Evolutionary conservation across 1,140 invertebrate genomes (phyloP), one percentile per base, ranked within the genome.

Genomic region (Drosophila oshimai): DNA sequence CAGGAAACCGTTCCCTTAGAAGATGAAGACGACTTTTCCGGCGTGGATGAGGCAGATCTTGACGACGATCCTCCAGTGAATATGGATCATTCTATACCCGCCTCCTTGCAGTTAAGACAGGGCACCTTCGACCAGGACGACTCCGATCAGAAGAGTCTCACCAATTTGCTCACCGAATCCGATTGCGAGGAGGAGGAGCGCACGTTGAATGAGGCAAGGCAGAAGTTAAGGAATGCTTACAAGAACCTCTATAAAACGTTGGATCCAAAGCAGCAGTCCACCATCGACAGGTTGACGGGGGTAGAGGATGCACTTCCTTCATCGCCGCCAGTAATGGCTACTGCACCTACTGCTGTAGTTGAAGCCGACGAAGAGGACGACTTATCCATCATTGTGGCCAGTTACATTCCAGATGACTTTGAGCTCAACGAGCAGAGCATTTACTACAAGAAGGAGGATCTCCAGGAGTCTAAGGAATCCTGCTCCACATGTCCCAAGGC

Each of bases 331-430:
- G n/a, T 22, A 24, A 17, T 13, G n/a, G 24, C 20, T 15, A 1
- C 36, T 13, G 6, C 28, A 20, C 13, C 15, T 24, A 18, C 20
- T 15, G 2, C 36, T 13, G 6, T 22, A 20, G 17, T n/a, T 24
- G 47, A 49, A 6, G 31, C 26, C 4, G 86, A 76, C 0, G 81
- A 88, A 7, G 89, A 90, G 17, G 89, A 90, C 44, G 74, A 90
- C 33, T 26, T 90, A 9, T 90, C 89, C 36, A 74, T 90, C 18
- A 90, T 90, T 54, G 89, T 90, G 13, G 89, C 89, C 13, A 89
- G 79, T 6, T 90, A 90, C 20, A 69, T 90, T 46, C 83, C 89
- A 13, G 70, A 89, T 18, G 62, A 89, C 36, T 79, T 86, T 49
- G 84, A 90, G 37, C 54, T 88, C 10, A 86, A 86, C 13, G 67